Percentiles rank a stretch among this genome's conserved stretches.
Conservation (phyloP, 2,113 vertebrate species). For the Cryptomyrus ogoouensis region DNA sequence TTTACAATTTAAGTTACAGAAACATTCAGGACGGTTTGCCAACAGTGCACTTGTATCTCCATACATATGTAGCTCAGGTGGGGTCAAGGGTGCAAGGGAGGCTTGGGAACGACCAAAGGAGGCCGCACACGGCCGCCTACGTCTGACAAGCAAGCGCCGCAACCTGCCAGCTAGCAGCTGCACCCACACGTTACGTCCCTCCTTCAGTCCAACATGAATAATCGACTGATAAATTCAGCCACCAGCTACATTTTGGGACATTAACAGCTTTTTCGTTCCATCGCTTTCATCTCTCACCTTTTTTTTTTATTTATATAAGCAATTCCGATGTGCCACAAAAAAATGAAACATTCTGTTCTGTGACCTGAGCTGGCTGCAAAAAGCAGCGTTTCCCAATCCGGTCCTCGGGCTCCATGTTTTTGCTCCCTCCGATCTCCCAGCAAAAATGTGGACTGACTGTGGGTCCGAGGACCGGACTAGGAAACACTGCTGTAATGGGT, state of each 20-base stretch:
- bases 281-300: background rate
- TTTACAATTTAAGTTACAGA: constrained; percentile 36
- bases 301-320: background rate
- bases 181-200: background rate
- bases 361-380: background rate
- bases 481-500: background rate
- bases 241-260: background rate
- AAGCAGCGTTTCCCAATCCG: background rate
- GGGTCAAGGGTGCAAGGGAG: background rate
- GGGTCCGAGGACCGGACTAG: background rate
- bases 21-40: constrained; percentile 33
- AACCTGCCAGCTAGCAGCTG: background rate
- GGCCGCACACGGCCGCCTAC: background rate
- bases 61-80: background rate
- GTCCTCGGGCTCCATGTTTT: background rate
- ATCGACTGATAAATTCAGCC: background rate
- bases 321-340: background rate
- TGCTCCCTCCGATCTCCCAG: background rate
- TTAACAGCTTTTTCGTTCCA: background rate
- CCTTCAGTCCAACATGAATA: background rate
- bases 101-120: background rate
- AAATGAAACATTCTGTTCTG: background rate
- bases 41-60: constrained; percentile 54
- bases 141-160: accelerated
- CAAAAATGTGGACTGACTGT: background rate